Conservation (phyloP, 1,140 invertebrate species). For the Drosophila ananassae region DNA sequence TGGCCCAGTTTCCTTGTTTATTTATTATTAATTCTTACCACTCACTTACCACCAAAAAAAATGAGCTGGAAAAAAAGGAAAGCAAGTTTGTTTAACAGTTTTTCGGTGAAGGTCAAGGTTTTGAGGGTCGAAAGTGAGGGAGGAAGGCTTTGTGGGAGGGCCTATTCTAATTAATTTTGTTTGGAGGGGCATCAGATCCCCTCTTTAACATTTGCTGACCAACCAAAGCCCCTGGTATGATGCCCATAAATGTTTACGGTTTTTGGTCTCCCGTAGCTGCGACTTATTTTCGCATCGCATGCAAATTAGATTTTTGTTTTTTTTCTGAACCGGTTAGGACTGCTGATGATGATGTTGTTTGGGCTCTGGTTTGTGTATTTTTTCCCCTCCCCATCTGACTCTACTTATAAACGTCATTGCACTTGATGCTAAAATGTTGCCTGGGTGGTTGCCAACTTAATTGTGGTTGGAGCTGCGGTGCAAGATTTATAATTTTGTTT, state of each 20-base stretch:
- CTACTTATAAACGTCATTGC: constrained; percentile 25
- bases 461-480: neutral
- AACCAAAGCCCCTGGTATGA: constrained; percentile 14
- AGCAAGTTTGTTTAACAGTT: constrained; percentile 38
- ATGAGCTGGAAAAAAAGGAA: neutral
- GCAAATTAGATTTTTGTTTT: constrained; percentile 41
- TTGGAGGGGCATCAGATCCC: neutral
- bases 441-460: constrained; percentile 8
- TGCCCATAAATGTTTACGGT: constrained; percentile 46
- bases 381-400: constrained; percentile 4
- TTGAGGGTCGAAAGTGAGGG: constrained; percentile 5
- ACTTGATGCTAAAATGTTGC: constrained; percentile 27
- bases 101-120: constrained; percentile 36
- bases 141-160: constrained; percentile 4
- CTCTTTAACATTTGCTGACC: constrained; percentile 21
- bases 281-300: constrained; percentile 35
- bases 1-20: constrained; percentile 29
- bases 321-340: constrained; percentile 34
- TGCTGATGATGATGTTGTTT: constrained; percentile 9
- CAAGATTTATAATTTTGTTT: constrained; percentile 20
- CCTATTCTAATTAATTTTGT: constrained; percentile 28
- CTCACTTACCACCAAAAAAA: neutral
- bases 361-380: constrained; percentile 32
- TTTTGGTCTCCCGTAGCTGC: constrained; percentile 17
- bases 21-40: constrained; percentile 39